Evolutionary conservation across 2,797 vertebrate genomes (phyloP), one percentile per base, ranked within the genome.

Genomic region (Cheirogaleus major): DNA sequence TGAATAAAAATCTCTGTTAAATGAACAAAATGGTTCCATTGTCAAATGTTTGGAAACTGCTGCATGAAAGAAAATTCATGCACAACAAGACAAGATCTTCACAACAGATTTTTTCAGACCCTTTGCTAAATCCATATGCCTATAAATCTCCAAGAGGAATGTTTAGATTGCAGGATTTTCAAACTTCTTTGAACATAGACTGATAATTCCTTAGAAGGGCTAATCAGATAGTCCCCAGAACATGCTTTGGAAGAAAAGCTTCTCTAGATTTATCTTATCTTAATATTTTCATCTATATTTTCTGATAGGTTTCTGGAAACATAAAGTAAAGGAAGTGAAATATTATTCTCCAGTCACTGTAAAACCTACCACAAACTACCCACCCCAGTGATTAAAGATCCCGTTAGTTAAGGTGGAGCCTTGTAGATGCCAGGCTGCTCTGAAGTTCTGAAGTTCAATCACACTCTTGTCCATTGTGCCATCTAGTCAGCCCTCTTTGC

Each of bases 291-390:
- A 88, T 57, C 14, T 78, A 5, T 35, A 35, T 85, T 92, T 87
- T 92, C 61, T 86, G 52, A 76, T 17, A 81, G 27, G 17, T 70
- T 73, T 79, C 72, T 81, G 67, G 73, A 89, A 73, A 84, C 59
- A 87, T 32, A 93, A 41, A 89, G 22, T 93, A 83, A 63, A 87
- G 30, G 73, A 91, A 91, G 63, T 22, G 88, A 94, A 86, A 93
- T 30, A 57, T 48, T 61, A 41, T 73, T 79, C 72, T 92, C 8
- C 15, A 80, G 50, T 69, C 76, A 82, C 48, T 63, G 18, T 90
- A 88, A 79, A 83, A 78, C 45, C 52, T 52, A 67, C 78, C 32
- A 35, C 83, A 89, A 45, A n/a, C 48, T 50, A 78, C 38, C 43
- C n/a, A 59, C 52, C 20, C 38, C 17, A 3, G 79, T 38, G 48